Evolutionary conservation across 2,797 vertebrate genomes (phyloP).

Genomic region (Megaceryle alcyon): DNA sequence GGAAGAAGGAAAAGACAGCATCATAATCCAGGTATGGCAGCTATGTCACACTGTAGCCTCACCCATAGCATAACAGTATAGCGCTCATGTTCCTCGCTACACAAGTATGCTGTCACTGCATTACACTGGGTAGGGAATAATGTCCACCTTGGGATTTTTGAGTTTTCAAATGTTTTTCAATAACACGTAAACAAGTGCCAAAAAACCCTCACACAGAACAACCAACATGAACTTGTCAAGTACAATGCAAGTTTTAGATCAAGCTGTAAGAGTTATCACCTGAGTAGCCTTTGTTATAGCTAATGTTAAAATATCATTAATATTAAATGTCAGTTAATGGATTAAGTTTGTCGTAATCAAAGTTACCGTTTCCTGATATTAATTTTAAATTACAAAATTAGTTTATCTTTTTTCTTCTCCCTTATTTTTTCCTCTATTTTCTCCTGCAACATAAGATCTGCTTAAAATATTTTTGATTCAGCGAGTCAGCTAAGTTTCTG

Average conservation of each 20-base stretch:
- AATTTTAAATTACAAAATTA: not conserved
- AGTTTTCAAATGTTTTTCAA: not conserved
- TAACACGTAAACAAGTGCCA: not conserved
- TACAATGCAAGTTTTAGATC: not conserved
- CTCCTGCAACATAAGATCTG: not conserved
- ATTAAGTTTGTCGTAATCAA: not conserved
- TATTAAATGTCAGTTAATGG: not conserved
- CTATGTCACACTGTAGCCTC: not conserved
- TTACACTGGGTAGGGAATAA: not conserved
- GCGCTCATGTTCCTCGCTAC: not conserved
- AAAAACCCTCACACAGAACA: fast-evolving
- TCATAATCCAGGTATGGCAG: not conserved
- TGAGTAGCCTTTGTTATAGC: not conserved
- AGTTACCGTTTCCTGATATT: not conserved
- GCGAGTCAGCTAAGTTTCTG: not conserved
- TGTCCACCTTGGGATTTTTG: not conserved
- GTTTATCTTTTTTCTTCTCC: not conserved
- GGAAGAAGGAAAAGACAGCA: not conserved
- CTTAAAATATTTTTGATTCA: not conserved
- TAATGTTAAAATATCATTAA: not conserved
- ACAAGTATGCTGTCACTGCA: not conserved
- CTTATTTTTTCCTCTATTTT: not conserved
- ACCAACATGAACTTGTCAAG: not conserved
- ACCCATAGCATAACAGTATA: not conserved
- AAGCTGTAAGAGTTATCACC: not conserved